A percentile compares a stretch with the other conserved stretches of the same genome.
These are phyloP conservation scores for Poecilus cupreus DNA, from an alignment of 2,888 invertebrate genomes.

Conservation along the genomic window DNA sequence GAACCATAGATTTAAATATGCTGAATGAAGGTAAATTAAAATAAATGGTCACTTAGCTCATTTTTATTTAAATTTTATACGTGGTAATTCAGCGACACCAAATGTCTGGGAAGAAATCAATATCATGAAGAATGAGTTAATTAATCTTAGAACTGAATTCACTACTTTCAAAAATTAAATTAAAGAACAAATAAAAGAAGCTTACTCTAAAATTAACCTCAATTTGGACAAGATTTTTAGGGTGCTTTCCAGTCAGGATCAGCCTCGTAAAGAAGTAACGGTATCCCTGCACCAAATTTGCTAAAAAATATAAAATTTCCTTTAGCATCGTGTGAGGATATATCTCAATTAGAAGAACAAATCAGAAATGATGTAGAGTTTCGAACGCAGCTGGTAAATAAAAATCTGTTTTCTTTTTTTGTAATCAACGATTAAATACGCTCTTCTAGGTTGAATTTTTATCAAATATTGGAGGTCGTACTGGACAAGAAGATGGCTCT, in stretches of 20 bases:
- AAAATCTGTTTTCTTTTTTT: no score
- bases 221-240: neutral
- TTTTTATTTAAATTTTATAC: neutral
- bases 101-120: conserved; percentile 5
- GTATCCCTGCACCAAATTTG: neutral
- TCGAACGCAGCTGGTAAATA: conserved; percentile 6
- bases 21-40: neutral
- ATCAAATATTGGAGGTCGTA: no score
- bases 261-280: neutral
- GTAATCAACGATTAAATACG: no score
- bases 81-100: neutral
- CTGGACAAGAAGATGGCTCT: no score
- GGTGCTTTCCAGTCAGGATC: neutral
- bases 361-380: neutral
- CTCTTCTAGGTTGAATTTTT: no score
- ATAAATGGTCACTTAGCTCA: neutral
- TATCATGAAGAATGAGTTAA: neutral
- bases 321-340: conserved; percentile 14
- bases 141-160: neutral
- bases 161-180: neutral
- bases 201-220: neutral
- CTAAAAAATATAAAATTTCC: neutral
- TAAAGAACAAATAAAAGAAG: conserved; percentile 7
- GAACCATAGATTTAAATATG: neutral
- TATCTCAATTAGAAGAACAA: conserved; percentile 1